Conservation (phyloP, 2,888 invertebrate species). For the Thecophora atra region DNA sequence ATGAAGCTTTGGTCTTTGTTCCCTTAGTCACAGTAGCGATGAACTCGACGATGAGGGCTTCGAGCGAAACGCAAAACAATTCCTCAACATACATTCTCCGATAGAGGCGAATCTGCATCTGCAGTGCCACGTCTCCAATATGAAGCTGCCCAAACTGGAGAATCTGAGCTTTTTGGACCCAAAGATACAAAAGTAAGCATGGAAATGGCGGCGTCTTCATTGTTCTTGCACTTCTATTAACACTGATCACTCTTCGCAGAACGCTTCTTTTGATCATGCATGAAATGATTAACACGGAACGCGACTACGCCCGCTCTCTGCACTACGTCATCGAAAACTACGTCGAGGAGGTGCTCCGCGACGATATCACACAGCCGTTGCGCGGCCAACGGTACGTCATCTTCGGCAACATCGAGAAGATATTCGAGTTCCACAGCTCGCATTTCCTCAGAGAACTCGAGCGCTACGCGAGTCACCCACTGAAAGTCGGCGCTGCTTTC, state of each 20-base stretch:
- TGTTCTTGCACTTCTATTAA: neutral
- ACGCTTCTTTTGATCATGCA: slow-evolving; percentile 67
- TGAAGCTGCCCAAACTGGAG: slow-evolving; percentile 68
- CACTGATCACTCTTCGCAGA: slow-evolving; percentile 46
- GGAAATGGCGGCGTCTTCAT: neutral
- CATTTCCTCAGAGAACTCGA: slow-evolving; percentile 70
- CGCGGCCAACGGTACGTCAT: no score
- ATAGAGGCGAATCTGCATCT: no score
- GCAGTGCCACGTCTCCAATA: slow-evolving; percentile 72
- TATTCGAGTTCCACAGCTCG: slow-evolving; percentile 86
- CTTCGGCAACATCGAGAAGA: slow-evolving; percentile 95
- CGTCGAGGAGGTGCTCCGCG: slow-evolving; percentile 85
- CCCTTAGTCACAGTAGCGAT: slow-evolving; percentile 59
- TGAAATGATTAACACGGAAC: slow-evolving; percentile 91
- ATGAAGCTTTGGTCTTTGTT: no score
- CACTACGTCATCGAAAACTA: slow-evolving; percentile 94
- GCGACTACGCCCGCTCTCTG: slow-evolving; percentile 87
- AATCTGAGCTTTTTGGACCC: slow-evolving; percentile 65
- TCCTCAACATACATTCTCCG: slow-evolving; percentile 68
- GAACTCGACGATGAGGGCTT: slow-evolving; percentile 66
- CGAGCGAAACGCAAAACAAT: slow-evolving; percentile 61
- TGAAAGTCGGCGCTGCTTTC: slow-evolving; percentile 70
- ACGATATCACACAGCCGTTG: slow-evolving; percentile 86
- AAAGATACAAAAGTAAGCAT: slow-evolving; percentile 66
- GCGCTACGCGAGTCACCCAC: no score